Conservation (phyloP, 1,140 invertebrate species). For the Trachymyrmex cornetzi region DNA sequence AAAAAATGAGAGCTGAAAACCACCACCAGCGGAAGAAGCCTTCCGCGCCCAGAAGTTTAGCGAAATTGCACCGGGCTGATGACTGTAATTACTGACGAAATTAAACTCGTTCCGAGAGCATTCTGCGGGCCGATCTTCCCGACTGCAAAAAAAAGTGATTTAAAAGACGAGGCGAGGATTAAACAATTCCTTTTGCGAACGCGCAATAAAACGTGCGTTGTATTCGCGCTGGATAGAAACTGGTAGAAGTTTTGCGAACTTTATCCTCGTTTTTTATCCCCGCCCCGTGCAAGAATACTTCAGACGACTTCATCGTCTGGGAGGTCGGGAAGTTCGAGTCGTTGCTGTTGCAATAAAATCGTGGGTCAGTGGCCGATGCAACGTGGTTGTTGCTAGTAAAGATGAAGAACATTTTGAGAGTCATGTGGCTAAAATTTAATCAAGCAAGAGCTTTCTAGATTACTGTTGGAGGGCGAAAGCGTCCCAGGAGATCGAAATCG, state of each 20-base stretch:
- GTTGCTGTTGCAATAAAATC: conserved; percentile 29
- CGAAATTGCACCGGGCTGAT: conserved; percentile 60
- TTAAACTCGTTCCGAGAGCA: conserved; percentile 61
- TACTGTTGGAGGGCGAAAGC: conserved; percentile 1
- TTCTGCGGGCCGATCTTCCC: not conserved
- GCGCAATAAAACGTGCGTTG: conserved; percentile 13
- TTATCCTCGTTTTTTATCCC: not conserved
- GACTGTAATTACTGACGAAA: conserved; percentile 77
- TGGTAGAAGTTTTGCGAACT: not conserved
- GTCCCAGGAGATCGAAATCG: conserved; percentile 29
- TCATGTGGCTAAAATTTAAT: conserved; percentile 41
- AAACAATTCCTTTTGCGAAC: conserved; percentile 4
- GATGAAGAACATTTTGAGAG: conserved; percentile 29
- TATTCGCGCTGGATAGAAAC: not conserved
- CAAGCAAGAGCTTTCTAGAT: conserved; percentile 35
- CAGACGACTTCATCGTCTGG: not conserved
- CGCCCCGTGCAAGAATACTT: not conserved
- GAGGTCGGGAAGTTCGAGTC: not conserved
- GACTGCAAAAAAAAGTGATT: conserved; percentile 40
- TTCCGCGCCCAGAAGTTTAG: conserved; percentile 43
- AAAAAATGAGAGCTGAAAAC: conserved; percentile 54
- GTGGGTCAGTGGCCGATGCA: conserved; percentile 20
- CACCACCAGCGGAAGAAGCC: not conserved
- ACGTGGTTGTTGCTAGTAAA: not conserved
- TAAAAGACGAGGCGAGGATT: conserved; percentile 14